Conservation (phyloP, 2,888 invertebrate species). For the Eupelmus urozonus region DNA sequence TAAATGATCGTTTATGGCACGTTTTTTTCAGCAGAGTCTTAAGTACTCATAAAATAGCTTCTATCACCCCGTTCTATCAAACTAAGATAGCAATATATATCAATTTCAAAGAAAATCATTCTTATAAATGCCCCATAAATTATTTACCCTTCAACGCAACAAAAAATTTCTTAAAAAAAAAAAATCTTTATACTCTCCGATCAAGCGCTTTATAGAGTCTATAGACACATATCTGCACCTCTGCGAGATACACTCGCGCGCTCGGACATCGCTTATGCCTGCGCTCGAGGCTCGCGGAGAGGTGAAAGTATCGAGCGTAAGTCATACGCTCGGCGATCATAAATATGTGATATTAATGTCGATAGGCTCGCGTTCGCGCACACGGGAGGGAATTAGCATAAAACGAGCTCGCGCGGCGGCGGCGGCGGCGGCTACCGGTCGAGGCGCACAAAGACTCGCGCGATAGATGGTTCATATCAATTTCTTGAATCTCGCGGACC, state of each 20-base stretch:
- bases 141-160: too few relatives aligned
- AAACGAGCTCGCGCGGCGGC: constrained; percentile 60
- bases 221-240: not conserved
- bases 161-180: too few relatives aligned
- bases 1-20: too few relatives aligned
- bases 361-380: constrained; percentile 68
- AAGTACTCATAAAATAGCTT: too few relatives aligned
- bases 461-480: constrained; percentile 66
- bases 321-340: constrained; percentile 74
- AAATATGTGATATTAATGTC: constrained; percentile 77
- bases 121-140: too few relatives aligned
- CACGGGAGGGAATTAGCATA: constrained; percentile 73
- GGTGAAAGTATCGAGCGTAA: constrained; percentile 76
- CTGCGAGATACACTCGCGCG: not conserved
- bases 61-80: too few relatives aligned
- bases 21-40: too few relatives aligned
- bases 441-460: constrained; percentile 32
- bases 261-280: too few relatives aligned
- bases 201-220: too few relatives aligned
- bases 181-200: too few relatives aligned
- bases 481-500: constrained; percentile 67
- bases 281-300: constrained; percentile 42
- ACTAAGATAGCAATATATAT: too few relatives aligned
- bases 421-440: constrained; percentile 38
- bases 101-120: too few relatives aligned